phyloP scores from a whole-genome alignment of 2,888 invertebrate genomes.

The Frankliniella intonsa region DNA sequence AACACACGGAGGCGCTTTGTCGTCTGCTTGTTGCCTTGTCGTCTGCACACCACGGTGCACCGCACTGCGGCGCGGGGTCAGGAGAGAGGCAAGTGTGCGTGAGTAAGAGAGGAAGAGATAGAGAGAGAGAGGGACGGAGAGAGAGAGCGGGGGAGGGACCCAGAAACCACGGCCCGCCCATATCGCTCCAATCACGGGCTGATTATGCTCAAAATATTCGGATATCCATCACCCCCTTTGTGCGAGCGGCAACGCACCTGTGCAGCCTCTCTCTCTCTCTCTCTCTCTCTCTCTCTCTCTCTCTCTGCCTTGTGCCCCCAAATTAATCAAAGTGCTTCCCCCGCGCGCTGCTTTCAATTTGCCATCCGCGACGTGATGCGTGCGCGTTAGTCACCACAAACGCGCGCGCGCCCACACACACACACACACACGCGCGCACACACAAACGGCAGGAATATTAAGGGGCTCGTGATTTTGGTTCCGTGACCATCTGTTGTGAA shows the following conservation, averaged over 20 bases:
- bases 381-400: background rate
- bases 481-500: no score
- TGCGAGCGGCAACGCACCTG: background rate
- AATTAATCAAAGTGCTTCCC: slow-evolving; percentile 8
- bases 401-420: background rate
- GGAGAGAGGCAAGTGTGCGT: background rate
- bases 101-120: background rate
- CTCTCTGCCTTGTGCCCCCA: background rate
- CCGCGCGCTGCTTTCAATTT: background rate
- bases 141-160: background rate
- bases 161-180: background rate
- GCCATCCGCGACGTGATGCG: background rate
- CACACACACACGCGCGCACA: background rate
- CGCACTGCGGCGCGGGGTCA: background rate
- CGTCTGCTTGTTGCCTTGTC: background rate
- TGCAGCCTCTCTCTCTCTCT: background rate
- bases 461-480: no score
- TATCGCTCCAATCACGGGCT: slow-evolving; percentile 18
- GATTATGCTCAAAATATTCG: slow-evolving; percentile 22
- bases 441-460: no score
- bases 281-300: background rate
- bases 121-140: background rate
- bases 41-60: no score
- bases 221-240: slow-evolving; percentile 24
- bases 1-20: background rate